Evolutionary conservation across 2,888 invertebrate genomes (phyloP), one percentile per base, ranked within the genome.

Genomic region (Leucophenga maculata): DNA sequence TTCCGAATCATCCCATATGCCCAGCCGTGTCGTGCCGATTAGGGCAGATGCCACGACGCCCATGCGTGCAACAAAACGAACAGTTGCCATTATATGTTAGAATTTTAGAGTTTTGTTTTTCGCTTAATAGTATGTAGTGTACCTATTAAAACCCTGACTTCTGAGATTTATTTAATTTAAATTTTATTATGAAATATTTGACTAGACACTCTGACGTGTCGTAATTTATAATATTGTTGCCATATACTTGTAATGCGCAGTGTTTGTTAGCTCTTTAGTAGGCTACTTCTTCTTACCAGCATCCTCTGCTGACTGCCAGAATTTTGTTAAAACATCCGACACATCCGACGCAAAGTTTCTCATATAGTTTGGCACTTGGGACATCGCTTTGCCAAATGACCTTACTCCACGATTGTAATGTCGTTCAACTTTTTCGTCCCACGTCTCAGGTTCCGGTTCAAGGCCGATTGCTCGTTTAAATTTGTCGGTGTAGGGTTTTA

Each of bases 331-430:
- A 16, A 50, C 3, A 26, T 18, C n/a, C 71, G 78, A 50, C 16
- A 76, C 44, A 64, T 78, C 78, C 1, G 70, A 68, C 9, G 69
- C 9, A 57, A 78, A 78, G 8, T 68, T 54, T 20, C 54, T 0
- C 39, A 71, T 74, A n/a, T 76, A 78, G 48, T 68, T 50, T 6
- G 78, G 78, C n/a, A 72, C 9, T 32, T 18, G 20, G 4, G 57
- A 50, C 0, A 69, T 16, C 1, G 9, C 20, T 6, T 67, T 22
- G 22, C 77, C 74, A 0, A 80, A 1, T 6, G 55, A 11, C 20
- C 60, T 22, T 50, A 72, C n/a, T 8, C 81, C 76, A n/a, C 69
- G 65, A 6, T 64, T 48, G 52, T 71, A 69, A 1, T 77, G 73
- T 0, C 70, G 48, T 26, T 14, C 18, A 1, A 82, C 14, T 6